phyloP scores from a whole-genome alignment of 2,797 vertebrate species.

The Oryzias sinensis region DNA sequence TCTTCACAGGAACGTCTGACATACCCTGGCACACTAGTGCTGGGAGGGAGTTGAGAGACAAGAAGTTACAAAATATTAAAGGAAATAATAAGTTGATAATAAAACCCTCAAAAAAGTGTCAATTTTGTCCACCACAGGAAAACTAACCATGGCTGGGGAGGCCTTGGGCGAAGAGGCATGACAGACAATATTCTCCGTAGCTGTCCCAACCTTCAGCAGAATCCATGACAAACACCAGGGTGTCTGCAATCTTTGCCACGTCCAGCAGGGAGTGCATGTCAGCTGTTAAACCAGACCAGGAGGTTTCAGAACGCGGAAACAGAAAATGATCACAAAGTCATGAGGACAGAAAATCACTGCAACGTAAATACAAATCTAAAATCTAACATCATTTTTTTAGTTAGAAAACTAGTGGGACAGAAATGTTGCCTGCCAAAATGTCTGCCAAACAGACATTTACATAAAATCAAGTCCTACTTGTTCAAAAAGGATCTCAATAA shows the following conservation, averaged over 20 bases:
- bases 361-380: too few relatives aligned
- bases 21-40: conserved; percentile 87
- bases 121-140: background rate
- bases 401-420: too few relatives aligned
- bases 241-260: conserved; percentile 91
- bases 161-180: conserved; percentile 93
- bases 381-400: too few relatives aligned
- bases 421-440: too few relatives aligned
- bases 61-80: conserved; percentile 9
- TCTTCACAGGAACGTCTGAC: conserved; percentile 83
- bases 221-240: conserved; percentile 90
- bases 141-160: conserved; percentile 89
- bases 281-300: conserved; percentile 67
- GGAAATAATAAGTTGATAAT: background rate
- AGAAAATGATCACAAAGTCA: background rate
- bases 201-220: conserved; percentile 88
- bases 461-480: too few relatives aligned
- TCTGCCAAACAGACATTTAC: too few relatives aligned
- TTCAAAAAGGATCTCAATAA: too few relatives aligned
- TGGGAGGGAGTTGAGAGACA: conserved; percentile 30
- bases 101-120: background rate
- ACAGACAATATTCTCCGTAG: conserved; percentile 91
- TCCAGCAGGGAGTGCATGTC: conserved; percentile 89
- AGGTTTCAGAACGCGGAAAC: conserved; percentile 14
- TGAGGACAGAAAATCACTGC: background rate